Evolutionary conservation across 2,888 invertebrate genomes (phyloP), one percentile per base, ranked within the genome.

Genomic region (Ditula angustiorana): DNA sequence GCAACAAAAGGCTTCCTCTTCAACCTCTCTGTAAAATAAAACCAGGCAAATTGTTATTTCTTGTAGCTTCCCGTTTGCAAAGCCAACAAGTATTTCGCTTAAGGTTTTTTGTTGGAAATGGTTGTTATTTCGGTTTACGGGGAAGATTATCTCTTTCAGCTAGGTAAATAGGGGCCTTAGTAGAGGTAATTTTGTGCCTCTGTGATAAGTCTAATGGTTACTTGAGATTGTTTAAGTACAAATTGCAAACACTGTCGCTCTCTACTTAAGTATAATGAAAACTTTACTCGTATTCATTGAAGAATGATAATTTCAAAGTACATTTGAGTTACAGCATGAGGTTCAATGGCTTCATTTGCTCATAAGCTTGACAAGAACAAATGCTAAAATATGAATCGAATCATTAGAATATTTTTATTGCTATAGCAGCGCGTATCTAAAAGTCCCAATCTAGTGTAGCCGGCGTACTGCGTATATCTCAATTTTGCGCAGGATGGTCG

Each of bases 401-500:
- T n/a, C n/a, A n/a, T n/a, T n/a, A n/a, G n/a, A n/a, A n/a, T 41
- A 41, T 41, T 50, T 49, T 50, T 50, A 30, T 50, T 30, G 23
- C 8, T 11, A 52, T 13, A 7, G 2, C 16, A n/a, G n/a, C n/a
- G n/a, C n/a, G n/a, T n/a, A 53, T 35, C 33, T 53, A 41, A 47
- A 41, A 56, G 63, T 63, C 13, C 23, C 35, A 41, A 56, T 37
- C 41, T 28, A 52, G 37, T 16, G 33, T n/a, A n/a, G n/a, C n/a
- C 28, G 23, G 50, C 28, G 50, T 37, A 10, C 41, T 41, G 37
- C 26, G 37, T 37, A 26, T 61, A 61, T 79, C 83, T 85, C 83
- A 86, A 86, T 87, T 82, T 81, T 82, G 76, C 83, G 79, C 81
- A 85, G 85, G 81, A 78, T 75, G 78, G 71, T 74, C 74, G 75